These are phyloP conservation scores for Drosophila meridiana DNA, from an alignment of 2,888 invertebrate genomes.

Conservation along the genomic window DNA sequence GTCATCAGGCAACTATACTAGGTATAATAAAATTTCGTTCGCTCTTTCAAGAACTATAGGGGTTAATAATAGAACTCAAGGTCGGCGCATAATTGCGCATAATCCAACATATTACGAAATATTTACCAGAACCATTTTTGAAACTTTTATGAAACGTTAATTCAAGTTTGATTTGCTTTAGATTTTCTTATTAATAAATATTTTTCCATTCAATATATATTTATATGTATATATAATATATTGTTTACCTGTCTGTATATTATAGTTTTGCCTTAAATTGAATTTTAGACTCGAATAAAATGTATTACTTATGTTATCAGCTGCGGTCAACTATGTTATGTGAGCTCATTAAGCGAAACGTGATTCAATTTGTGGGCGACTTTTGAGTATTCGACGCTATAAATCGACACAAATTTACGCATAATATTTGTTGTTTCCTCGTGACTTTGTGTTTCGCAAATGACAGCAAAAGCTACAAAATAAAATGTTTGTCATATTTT, in stretches of 20 bases:
- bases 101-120: slow-evolving; percentile 9
- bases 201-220: background rate
- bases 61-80: slow-evolving; percentile 31
- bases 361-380: slow-evolving; percentile 43
- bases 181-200: background rate
- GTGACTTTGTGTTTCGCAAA: slow-evolving; percentile 33
- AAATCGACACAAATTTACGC: slow-evolving; percentile 5
- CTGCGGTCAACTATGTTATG: background rate
- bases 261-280: background rate
- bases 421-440: slow-evolving; percentile 13
- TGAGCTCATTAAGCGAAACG: slow-evolving; percentile 40
- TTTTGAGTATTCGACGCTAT: slow-evolving; percentile 6
- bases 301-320: slow-evolving; percentile 12
- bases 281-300: background rate
- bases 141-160: background rate
- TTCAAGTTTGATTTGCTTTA: background rate
- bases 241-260: background rate
- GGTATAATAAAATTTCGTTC: background rate
- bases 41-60: slow-evolving; percentile 4
- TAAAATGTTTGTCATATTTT: slow-evolving; percentile 59
- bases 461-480: slow-evolving; percentile 39
- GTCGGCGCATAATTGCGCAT: slow-evolving; percentile 30
- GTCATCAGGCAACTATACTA: slow-evolving; percentile 7
- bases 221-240: background rate
- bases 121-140: background rate